Evolutionary conservation across 2,113 vertebrate genomes (phyloP), one percentile per base, ranked within the genome.

Genomic region (Willisornis vidua): DNA sequence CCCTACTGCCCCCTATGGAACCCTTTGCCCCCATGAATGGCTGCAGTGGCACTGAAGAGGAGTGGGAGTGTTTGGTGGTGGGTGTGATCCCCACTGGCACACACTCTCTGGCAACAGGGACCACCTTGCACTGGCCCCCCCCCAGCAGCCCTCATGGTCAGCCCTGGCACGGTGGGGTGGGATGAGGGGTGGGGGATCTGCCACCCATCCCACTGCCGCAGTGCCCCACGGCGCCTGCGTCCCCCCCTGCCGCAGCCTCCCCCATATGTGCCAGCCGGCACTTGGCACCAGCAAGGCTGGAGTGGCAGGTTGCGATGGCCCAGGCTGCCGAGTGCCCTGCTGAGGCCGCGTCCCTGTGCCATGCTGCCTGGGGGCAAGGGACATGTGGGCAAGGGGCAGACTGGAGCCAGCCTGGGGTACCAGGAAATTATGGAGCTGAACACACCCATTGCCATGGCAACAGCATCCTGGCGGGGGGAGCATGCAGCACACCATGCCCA

Each of bases 161-260:
- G 23, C 15, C 5, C 4, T 6, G 5, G 55, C 52, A 57, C 2
- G 2, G 57, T 0, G 3, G 17, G n/a, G 11, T 3, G 6, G 49
- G 29, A 39, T 13, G 24, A 19, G 28, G n/a, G 39, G 10, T 24
- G 45, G 24, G 18, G 46, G 75, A 14, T 68, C 43, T 61, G 43
- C 43, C 29, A 4, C 67, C 57, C 1, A 3, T 58, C 90, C 90
- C 37, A 1, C 45, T 85, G 89, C 72, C 67, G 76, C 95, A 94
- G 87, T 90, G 90, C 80, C 92, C 92, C 89, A 94, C 29, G 9
- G 92, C 54, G 58, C 87, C 71, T 93, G 92, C 76, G 33, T 89
- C 80, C 75, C 95, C 66, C 88, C 52, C 8, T 9, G 15, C 86
- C 15, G 17, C 93, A 88, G 86, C 59, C 83, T 63, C 65, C 28